Percentiles rank a stretch among this genome's conserved stretches.
Conservation (phyloP, 2,888 invertebrate genomes). For the Hemithea aestivaria region DNA sequence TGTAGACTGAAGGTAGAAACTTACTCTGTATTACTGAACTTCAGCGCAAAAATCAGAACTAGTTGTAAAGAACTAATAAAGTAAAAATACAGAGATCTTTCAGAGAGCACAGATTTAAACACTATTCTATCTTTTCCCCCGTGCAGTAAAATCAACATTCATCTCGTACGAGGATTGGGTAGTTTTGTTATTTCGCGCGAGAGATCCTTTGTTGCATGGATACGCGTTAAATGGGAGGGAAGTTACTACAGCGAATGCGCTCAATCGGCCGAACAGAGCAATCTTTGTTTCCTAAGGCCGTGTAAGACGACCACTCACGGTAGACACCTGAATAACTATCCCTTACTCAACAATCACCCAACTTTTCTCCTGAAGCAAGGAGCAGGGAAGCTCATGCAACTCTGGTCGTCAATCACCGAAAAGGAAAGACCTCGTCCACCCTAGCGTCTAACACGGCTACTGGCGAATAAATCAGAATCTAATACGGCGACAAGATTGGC, state of each 20-base stretch:
- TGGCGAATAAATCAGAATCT: conserved; percentile 72
- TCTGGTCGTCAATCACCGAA: conserved; percentile 46
- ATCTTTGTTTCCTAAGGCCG: conserved; percentile 75
- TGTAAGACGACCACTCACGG: conserved; percentile 50
- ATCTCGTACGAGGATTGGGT: conserved; percentile 54
- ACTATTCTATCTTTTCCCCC: conserved; percentile 11
- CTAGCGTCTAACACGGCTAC: conserved; percentile 40
- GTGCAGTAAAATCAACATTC: conserved; percentile 39
- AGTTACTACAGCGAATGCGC: conserved; percentile 71
- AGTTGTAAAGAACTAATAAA: too few species aligned
- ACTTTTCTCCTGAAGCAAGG: conserved; percentile 6
- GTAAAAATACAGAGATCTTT: not conserved
- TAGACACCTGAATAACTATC: conserved; percentile 48
- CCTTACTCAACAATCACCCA: conserved; percentile 1
- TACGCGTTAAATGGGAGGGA: conserved; percentile 77
- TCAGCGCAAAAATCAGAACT: too few species aligned
- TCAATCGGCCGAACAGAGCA: conserved; percentile 72
- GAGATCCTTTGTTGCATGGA: conserved; percentile 73
- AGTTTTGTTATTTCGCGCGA: conserved; percentile 76
- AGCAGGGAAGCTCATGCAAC: conserved; percentile 40
- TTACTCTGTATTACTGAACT: too few species aligned
- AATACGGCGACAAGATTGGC: conserved; percentile 67
- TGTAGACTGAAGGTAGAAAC: too few species aligned
- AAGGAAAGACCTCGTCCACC: conserved; percentile 61
- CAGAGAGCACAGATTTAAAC: conserved; percentile 1